Evolutionary conservation across 2,888 invertebrate species (phyloP).

Genomic region (Diogma glabrata): DNA sequence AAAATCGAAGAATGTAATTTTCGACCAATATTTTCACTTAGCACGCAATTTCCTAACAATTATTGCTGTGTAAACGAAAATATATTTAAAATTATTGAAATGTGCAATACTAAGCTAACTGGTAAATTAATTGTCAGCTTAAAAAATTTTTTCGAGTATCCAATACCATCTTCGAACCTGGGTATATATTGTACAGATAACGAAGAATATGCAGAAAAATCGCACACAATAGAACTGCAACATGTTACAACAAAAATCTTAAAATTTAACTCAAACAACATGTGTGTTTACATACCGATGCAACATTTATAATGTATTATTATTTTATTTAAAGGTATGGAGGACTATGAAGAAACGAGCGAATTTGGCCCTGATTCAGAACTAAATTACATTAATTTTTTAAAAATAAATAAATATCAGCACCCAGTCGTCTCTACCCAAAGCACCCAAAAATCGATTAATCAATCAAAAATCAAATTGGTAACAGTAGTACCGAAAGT

Average conservation of each 20-base stretch:
- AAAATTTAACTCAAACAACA: not conserved
- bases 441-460: too few species aligned
- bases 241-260: not conserved
- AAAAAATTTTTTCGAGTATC: conserved; percentile 6
- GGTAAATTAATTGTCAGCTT: not conserved
- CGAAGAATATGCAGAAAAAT: not conserved
- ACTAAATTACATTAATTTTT: not conserved
- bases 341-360: not conserved
- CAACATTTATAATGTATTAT: too few species aligned
- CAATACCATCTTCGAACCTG: not conserved
- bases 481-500: too few species aligned
- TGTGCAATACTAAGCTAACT: not conserved
- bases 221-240: not conserved
- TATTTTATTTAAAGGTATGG: too few species aligned
- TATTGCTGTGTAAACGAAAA: not conserved
- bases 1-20: not conserved
- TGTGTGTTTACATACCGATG: not conserved
- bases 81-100: conserved; percentile 8
- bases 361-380: not conserved
- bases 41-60: not conserved
- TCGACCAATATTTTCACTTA: not conserved
- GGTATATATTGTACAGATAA: not conserved
- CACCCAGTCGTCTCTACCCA: too few species aligned
- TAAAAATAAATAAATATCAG: not conserved
- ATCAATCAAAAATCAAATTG: too few species aligned